Evolutionary conservation across 2,888 invertebrate genomes (phyloP), one percentile per base, ranked within the genome.

Genomic region (Nebria salina): DNA sequence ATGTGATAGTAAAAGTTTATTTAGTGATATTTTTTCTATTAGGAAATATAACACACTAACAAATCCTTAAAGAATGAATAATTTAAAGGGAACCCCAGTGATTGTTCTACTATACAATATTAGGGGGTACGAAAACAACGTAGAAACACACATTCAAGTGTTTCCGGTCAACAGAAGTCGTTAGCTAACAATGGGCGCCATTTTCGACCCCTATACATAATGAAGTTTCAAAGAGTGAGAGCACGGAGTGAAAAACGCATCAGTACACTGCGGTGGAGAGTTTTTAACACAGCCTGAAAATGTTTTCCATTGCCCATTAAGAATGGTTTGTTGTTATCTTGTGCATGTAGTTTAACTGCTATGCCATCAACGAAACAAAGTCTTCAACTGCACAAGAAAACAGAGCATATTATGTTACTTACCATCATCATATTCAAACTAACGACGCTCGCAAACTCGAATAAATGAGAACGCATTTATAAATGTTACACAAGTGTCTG

Each of bases 91-190:
- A 34, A 34, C 2, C 5, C 34, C 34, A 34, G 34, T 34, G 34
- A 54, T 54, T 54, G 7, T 54, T 54, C 8, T 13, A 54, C 6
- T 34, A 1, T 34, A 34, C 34, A 34, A 34, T 34, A 34, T 4
- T 34, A 54, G 8, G 8, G 54, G 54, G 54, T 54, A 54, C 3
- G 34, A 72, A 72, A 26, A 41, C 72, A 41, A 72, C 25, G 34
- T 26, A 72, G 64, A 26, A 34, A 75, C 65, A 34, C 65, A 75
- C 65, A 65, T n/a, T 7, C 68, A 76, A 76, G 81, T 75, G 77
- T 82, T 84, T 84, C 77, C 70, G 77, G 77, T 77, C 77, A 77
- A 70, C 77, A 76, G 13, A 54, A 77, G 77, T 77, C 77, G 70
- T 77, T 77, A 77, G 54, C 77, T 70, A 43, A 77, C 70, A 77